A percentile compares a stretch with the other conserved stretches of the same genome.
These are phyloP conservation scores for Chromis chromis DNA, from an alignment of 2,797 vertebrate genomes.

Conservation along the genomic window DNA sequence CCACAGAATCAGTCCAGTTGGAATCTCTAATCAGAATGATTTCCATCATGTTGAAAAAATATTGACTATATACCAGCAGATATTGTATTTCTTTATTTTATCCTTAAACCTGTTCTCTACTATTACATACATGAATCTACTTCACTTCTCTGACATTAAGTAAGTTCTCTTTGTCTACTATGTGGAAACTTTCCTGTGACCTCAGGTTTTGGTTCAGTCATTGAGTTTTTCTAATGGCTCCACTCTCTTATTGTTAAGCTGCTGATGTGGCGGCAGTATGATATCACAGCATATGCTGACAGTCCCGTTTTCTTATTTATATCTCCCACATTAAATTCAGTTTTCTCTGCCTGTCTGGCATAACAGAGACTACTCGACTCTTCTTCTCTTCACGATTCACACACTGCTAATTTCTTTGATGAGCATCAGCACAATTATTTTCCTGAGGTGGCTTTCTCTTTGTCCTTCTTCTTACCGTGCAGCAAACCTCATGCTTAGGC, in stretches of 20 bases:
- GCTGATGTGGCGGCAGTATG: slow-evolving; percentile 20
- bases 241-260: slow-evolving; percentile 18
- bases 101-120: no score
- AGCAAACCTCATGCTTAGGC: slow-evolving; percentile 1
- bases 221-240: neutral
- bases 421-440: slow-evolving; percentile 17
- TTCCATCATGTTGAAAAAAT: no score
- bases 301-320: slow-evolving; percentile 25
- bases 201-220: neutral
- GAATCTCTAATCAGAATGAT: no score
- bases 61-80: no score
- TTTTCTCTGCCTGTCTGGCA: slow-evolving; percentile 20
- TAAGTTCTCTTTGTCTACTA: neutral
- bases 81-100: no score
- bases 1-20: no score
- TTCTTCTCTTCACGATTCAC: neutral
- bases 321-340: slow-evolving; percentile 31
- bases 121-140: no score
- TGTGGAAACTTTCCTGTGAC: neutral
- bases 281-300: slow-evolving; percentile 52
- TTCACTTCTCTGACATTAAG: neutral
- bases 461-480: neutral
- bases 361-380: slow-evolving; percentile 4
- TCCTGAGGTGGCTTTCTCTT: slow-evolving; percentile 4
- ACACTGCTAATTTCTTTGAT: slow-evolving; percentile 28